Conservation (phyloP, 2,113 vertebrate genomes). For the Anolis sagrei region DNA sequence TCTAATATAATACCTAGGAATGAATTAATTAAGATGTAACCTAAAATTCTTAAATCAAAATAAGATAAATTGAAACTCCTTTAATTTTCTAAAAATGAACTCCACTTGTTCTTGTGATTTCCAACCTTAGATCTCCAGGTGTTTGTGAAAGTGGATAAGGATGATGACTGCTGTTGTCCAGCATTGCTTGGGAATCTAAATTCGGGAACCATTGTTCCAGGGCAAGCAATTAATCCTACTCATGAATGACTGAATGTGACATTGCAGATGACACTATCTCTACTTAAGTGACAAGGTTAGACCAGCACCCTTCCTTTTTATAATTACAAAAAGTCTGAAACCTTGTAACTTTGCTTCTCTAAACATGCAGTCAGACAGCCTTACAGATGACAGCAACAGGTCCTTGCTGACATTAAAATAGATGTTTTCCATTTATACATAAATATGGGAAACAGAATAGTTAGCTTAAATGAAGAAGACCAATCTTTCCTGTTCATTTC, state of each 20-base stretch:
- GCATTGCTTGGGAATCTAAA: not conserved
- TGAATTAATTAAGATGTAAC: constrained; percentile 48
- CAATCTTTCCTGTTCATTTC: constrained; percentile 19
- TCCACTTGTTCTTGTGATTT: not conserved
- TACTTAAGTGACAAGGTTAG: not conserved
- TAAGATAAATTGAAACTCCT: constrained; percentile 32
- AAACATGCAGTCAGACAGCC: not conserved
- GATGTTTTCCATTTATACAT: constrained; percentile 8
- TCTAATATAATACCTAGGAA: constrained; percentile 31
- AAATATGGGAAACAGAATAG: constrained; percentile 38
- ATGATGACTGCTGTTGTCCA: not conserved
- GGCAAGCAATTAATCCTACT: not conserved
- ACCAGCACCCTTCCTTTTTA: not conserved
- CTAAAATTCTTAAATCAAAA: constrained; percentile 31
- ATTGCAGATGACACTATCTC: not conserved
- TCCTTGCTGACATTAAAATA: constrained; percentile 37
- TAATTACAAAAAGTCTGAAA: not conserved
- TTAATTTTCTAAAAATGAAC: not conserved
- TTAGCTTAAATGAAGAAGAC: not conserved
- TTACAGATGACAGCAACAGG: not conserved
- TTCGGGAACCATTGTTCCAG: not conserved
- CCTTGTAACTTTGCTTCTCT: not conserved
- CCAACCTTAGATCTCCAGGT: not conserved
- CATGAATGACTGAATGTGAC: constrained; percentile 35
- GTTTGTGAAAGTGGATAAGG: not conserved